Conservation (phyloP, 2,113 vertebrate species). For the Dunckerocampus dactyliophorus region DNA sequence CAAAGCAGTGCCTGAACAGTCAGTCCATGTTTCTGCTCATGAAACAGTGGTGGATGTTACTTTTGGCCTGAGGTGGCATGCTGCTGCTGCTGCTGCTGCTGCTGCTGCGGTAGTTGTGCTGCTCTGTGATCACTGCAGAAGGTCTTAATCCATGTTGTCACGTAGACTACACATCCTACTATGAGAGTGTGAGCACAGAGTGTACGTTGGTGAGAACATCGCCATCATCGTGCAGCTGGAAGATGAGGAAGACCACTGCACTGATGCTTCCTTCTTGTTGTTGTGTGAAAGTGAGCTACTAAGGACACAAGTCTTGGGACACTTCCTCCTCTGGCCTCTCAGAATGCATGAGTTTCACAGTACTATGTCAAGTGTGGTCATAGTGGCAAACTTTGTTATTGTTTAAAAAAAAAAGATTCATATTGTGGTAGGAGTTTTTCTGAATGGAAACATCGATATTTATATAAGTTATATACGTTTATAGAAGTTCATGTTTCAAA, state of each 20-base stretch:
- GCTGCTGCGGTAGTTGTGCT: constrained; percentile 23
- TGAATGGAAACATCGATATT: too few relatives aligned
- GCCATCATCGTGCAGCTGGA: constrained; percentile 49
- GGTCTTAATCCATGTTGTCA: constrained; percentile 13
- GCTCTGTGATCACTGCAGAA: constrained; percentile 52
- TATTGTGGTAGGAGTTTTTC: too few relatives aligned
- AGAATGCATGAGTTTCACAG: too few relatives aligned
- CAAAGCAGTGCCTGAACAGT: constrained; percentile 45
- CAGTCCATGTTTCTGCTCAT: constrained; percentile 34
- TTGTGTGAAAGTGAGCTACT: constrained; percentile 3
- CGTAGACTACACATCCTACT: background rate
- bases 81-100: constrained; percentile 16
- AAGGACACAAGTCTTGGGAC: background rate
- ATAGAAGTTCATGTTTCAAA: too few relatives aligned
- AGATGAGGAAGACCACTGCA: constrained; percentile 10
- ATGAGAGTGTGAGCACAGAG: background rate
- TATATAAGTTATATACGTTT: too few relatives aligned
- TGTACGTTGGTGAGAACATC: background rate
- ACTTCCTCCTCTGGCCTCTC: too few relatives aligned
- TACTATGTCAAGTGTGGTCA: too few relatives aligned
- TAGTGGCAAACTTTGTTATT: too few relatives aligned
- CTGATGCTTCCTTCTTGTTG: constrained; percentile 18
- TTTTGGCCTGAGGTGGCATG: constrained; percentile 57
- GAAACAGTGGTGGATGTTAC: constrained; percentile 39
- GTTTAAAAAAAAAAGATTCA: too few relatives aligned